These are phyloP conservation scores for Caenorhabditis elegans DNA, from an alignment of 1,140 invertebrate genomes.

Conservation along the genomic window DNA sequence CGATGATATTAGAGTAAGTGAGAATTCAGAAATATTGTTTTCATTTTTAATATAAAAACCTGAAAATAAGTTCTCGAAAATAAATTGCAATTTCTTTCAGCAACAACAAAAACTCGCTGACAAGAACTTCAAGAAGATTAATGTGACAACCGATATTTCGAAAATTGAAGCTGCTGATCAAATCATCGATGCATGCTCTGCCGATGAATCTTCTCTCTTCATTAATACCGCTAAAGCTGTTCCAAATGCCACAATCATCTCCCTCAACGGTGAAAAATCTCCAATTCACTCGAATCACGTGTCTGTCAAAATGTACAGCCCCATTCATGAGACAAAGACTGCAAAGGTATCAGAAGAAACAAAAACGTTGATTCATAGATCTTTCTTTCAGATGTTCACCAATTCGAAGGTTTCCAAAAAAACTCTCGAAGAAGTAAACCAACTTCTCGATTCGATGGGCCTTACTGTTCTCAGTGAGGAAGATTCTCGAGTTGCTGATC, in stretches of 20 bases:
- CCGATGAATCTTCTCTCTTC: constrained; percentile 8
- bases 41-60: no score
- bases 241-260: constrained; percentile 24
- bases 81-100: not conserved
- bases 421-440: not conserved
- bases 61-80: not conserved
- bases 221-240: not conserved
- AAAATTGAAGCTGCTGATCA: constrained; percentile 8
- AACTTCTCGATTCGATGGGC: not conserved
- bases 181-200: constrained; percentile 8
- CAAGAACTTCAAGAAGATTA: constrained; percentile 17
- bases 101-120: constrained; percentile 23
- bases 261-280: not conserved
- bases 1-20: constrained; percentile 31
- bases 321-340: constrained; percentile 31
- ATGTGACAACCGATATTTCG: constrained; percentile 17
- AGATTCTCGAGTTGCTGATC: not conserved
- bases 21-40: not conserved
- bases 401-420: not conserved
- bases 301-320: constrained; percentile 27
- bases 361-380: not conserved
- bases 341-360: not conserved
- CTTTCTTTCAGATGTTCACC: not conserved
- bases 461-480: constrained; percentile 7
- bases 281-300: constrained; percentile 33